A percentile compares a stretch with the other conserved stretches of the same genome.
Conservation (phyloP, 1,140 invertebrate species). For the Leptinotarsa lineolata region DNA sequence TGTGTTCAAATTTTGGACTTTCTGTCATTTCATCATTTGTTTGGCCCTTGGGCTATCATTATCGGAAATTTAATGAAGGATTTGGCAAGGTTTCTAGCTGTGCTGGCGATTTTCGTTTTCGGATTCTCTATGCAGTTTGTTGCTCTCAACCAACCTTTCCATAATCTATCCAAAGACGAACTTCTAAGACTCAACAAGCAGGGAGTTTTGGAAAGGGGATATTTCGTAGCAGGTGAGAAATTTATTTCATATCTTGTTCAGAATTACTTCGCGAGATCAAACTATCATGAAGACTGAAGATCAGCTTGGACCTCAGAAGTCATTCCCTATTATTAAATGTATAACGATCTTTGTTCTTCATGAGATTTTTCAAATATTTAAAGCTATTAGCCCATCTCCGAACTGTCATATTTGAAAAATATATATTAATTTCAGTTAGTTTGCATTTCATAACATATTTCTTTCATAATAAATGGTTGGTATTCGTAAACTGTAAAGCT, state of each 20-base stretch:
- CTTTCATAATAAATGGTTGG: no score
- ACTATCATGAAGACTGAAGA: background rate
- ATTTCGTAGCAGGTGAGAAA: slow-evolving; percentile 77
- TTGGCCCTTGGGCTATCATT: slow-evolving; percentile 97
- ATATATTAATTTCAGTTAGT: no score
- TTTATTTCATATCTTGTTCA: background rate
- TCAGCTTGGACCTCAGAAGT: no score
- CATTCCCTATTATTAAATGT: no score
- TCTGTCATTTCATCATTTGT: slow-evolving; percentile 96
- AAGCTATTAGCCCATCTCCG: no score
- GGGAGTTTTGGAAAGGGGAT: slow-evolving; percentile 56
- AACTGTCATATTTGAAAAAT: no score
- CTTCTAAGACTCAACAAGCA: slow-evolving; percentile 57
- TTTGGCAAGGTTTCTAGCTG: slow-evolving; percentile 92
- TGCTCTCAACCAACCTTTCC: slow-evolving; percentile 91
- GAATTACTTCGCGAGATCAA: background rate
- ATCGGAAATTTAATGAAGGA: slow-evolving; percentile 90
- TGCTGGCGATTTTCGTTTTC: slow-evolving; percentile 95
- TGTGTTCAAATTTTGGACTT: slow-evolving; percentile 98
- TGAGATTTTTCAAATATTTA: no score
- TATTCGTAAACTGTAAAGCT: no score
- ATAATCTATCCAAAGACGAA: slow-evolving; percentile 64
- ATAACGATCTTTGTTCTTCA: no score
- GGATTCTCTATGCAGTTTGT: slow-evolving; percentile 98
- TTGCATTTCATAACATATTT: no score